These are phyloP conservation scores for Heterotilapia buettikoferi DNA, from an alignment of 2,113 vertebrate genomes.

Conservation along the genomic window DNA sequence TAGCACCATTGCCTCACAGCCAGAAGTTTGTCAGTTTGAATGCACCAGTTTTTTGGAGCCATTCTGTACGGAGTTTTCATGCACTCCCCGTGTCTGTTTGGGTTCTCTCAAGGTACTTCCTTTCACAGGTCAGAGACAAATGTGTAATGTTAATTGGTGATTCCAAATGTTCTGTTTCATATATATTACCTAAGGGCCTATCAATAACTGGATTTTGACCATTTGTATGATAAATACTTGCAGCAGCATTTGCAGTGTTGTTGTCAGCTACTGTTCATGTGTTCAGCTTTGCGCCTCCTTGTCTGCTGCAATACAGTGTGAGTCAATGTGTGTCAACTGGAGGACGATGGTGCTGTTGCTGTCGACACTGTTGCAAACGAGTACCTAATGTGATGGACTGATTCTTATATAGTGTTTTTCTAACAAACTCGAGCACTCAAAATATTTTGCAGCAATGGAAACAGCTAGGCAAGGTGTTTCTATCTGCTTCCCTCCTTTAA, in stretches of 20 bases:
- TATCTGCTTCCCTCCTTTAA: background rate
- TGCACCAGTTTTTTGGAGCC: background rate
- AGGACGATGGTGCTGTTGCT: background rate
- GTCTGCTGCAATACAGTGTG: background rate
- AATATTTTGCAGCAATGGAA: background rate
- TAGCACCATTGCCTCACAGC: background rate
- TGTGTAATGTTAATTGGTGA: background rate
- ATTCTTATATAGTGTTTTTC: background rate
- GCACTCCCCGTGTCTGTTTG: background rate
- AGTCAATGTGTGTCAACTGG: background rate
- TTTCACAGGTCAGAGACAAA: background rate
- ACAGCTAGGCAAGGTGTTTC: background rate
- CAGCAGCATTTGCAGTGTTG: background rate
- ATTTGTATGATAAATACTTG: background rate
- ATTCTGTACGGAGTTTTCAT: background rate
- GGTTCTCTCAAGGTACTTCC: background rate
- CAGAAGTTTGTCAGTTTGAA: too few relatives aligned
- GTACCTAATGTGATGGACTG: background rate
- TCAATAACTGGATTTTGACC: background rate
- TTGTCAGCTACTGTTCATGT: background rate
- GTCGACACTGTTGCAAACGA: background rate
- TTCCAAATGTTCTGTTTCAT: background rate
- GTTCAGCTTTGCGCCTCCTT: background rate
- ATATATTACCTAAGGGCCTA: background rate
- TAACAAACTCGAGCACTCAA: background rate